phyloP scores from a whole-genome alignment of 2,797 vertebrate genomes.

The Bucorvus abyssinicus region DNA sequence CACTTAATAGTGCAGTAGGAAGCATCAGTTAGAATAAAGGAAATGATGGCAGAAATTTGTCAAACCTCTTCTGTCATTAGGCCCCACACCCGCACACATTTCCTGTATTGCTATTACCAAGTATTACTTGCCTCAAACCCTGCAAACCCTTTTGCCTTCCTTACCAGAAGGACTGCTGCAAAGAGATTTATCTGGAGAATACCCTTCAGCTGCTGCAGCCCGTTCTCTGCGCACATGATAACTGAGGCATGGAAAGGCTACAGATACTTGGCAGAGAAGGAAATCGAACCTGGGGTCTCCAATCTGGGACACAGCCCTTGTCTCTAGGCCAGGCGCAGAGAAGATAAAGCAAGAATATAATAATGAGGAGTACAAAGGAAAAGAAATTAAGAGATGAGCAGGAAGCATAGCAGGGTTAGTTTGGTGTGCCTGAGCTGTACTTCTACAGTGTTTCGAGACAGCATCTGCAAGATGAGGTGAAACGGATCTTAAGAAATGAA shows the following conservation, averaged over 20 bases:
- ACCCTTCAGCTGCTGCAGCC: not conserved
- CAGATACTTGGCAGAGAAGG: accelerated
- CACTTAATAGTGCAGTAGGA: not conserved
- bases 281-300: not conserved
- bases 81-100: not conserved
- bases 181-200: not conserved
- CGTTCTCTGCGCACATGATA: accelerated
- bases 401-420: not conserved
- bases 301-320: not conserved
- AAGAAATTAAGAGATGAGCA: not conserved
- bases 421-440: not conserved
- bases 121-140: not conserved
- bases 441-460: not conserved
- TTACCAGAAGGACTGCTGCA: not conserved
- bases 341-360: not conserved
- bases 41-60: not conserved
- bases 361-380: not conserved
- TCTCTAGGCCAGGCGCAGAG: not conserved
- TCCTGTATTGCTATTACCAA: not conserved
- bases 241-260: not conserved
- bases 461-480: not conserved
- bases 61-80: not conserved
- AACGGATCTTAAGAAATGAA: not conserved
- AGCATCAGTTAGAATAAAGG: not conserved
- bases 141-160: not conserved